Evolutionary conservation across 1,140 invertebrate species (phyloP), one percentile per base, ranked within the genome.

Genomic region (Leptinotarsa undecemlineata): DNA sequence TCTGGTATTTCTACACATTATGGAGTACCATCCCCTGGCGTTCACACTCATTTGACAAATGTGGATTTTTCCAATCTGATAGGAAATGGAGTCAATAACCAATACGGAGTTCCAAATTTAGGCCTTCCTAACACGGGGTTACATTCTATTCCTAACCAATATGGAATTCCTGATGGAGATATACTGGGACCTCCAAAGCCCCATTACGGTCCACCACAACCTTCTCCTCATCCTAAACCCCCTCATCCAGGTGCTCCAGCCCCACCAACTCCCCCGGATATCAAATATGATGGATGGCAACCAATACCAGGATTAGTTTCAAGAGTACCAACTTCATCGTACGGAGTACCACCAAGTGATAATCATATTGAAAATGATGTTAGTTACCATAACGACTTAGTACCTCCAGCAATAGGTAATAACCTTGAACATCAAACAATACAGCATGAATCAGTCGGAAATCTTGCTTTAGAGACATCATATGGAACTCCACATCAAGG

Each of bases 201-300:
- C 73, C 68, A 63, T 51, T 87, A 87, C 71, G 85, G 84, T 61
- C 84, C 86, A 62, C 85, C 87, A 8, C 77, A 83, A 70, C 86
- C 81, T 17, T 80, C 88, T 26, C 84, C 88, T 61, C 88, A 90
- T 66, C 79, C 79, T 72, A 88, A 83, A 66, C 88, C 88, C 26
- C 88, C 89, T 15, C 88, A 89, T 68, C 89, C 90, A 26, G 91
- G 91, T 42, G 90, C 90, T n/a, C 90, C 90, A 76, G 90, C 91
- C 4, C 91, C 91, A 33, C 91, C 91, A 17, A 92, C 91, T 11
- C 91, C 91, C 13, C 91, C 91, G 4, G 90, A 92, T 80, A 92
- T 93, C 8, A 88, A 91, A 72, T 95, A 94, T 80, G 93, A 95
- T 76, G 93, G 93, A 47, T 95, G 93, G 93, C 93, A 92, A 80